These are phyloP conservation scores for Aepyceros melampus DNA, from an alignment of 2,113 vertebrate species.

Conservation along the genomic window DNA sequence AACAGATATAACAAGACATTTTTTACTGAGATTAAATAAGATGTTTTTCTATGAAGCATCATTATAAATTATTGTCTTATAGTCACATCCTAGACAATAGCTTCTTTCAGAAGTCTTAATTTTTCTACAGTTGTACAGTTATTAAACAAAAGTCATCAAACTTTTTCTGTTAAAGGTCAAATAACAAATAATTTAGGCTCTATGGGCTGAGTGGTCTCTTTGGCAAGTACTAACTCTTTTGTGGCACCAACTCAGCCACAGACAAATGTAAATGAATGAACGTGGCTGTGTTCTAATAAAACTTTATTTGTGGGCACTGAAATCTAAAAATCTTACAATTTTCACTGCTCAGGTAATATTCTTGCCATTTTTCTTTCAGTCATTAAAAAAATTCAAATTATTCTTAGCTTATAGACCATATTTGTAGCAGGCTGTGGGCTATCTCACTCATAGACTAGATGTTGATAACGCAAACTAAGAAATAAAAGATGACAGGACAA, in stretches of 20 bases:
- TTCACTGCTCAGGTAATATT: neutral
- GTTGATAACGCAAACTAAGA: neutral
- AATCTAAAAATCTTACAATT: neutral
- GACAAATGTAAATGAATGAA: neutral
- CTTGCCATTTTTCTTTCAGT: neutral
- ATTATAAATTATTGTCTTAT: neutral
- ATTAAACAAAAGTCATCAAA: neutral
- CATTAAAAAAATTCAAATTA: neutral
- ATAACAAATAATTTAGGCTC: neutral
- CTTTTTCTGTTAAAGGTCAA: neutral
- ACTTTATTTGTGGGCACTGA: neutral
- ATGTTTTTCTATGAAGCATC: neutral
- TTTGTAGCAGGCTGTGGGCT: neutral
- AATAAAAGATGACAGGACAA: neutral
- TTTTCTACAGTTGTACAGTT: neutral
- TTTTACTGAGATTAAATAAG: neutral
- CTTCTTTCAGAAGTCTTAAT: neutral
- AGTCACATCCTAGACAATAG: constrained; percentile 11
- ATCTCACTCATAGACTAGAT: neutral
- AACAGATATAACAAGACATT: neutral
- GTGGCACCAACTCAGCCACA: neutral
- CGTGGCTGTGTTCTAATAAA: neutral
- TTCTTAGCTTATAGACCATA: neutral
- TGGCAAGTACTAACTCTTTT: neutral
- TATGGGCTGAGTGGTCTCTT: neutral